A percentile compares a stretch with the other conserved stretches of the same genome.
These are phyloP conservation scores for Pachyseris speciosa DNA, from an alignment of 64 coral and sea anemone species.

Conservation along the genomic window DNA sequence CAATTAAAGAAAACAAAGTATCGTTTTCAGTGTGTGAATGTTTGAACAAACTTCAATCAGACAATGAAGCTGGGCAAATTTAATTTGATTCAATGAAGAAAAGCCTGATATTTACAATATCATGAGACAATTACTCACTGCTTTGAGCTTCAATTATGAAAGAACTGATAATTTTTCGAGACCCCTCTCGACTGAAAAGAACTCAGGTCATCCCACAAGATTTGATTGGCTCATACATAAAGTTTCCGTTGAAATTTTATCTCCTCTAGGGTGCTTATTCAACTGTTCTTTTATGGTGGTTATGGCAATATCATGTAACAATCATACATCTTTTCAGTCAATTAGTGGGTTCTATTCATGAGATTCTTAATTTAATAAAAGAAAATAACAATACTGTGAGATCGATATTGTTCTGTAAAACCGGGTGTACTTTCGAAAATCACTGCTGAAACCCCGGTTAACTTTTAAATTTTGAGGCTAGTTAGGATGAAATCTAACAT, in stretches of 20 bases:
- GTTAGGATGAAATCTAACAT: background rate
- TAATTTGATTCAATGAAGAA: background rate
- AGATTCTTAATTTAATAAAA: background rate
- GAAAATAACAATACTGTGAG: background rate
- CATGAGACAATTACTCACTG: background rate
- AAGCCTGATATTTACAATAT: background rate
- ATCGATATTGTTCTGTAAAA: too few relatives aligned
- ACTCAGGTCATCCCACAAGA: too few relatives aligned
- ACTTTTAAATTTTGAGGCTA: too few relatives aligned
- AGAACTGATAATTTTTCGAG: background rate
- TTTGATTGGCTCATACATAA: background rate
- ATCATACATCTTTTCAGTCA: background rate
- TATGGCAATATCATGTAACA: background rate
- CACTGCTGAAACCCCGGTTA: too few relatives aligned
- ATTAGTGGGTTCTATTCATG: background rate
- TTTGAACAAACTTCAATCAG: conserved; percentile 23
- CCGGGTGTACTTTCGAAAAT: too few relatives aligned
- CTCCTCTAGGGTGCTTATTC: background rate
- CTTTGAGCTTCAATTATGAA: background rate
- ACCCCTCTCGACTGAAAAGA: too few relatives aligned
- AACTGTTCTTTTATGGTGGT: too few relatives aligned
- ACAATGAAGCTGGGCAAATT: background rate
- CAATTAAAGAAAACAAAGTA: background rate
- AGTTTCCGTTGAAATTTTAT: background rate
- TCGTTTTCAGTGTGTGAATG: background rate